phyloP scores from a whole-genome alignment of 2,113 vertebrate species.

The Datnioides undecimradiatus region DNA sequence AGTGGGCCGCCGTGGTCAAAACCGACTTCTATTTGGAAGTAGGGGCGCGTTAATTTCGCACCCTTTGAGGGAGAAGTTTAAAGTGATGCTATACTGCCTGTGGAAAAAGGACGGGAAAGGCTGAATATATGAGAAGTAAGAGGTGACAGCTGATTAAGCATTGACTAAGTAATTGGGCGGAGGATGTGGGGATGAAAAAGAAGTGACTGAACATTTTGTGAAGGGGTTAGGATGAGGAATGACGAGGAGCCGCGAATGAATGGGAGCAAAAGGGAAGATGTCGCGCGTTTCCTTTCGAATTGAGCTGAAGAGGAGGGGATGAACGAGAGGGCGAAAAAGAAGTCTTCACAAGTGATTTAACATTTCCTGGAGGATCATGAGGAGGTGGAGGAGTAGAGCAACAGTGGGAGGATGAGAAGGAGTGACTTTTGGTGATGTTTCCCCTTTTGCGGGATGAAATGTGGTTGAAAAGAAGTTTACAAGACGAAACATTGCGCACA shows the following conservation, averaged over 20 bases:
- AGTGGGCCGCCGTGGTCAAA: not conserved
- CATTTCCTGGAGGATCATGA: slow-evolving; percentile 51
- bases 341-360: slow-evolving; percentile 45
- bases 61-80: slow-evolving; percentile 1
- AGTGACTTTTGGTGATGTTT: slow-evolving; percentile 16
- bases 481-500: slow-evolving; percentile 14
- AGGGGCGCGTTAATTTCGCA: slow-evolving; percentile 24
- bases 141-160: slow-evolving; percentile 64
- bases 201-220: slow-evolving; percentile 60
- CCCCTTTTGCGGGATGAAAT: slow-evolving; percentile 8
- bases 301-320: slow-evolving; percentile 45
- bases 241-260: slow-evolving; percentile 48
- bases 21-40: slow-evolving; percentile 8
- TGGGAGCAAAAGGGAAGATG: slow-evolving; percentile 55
- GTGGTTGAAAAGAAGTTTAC: slow-evolving; percentile 15
- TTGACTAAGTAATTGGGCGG: slow-evolving; percentile 56
- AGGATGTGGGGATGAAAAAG: slow-evolving; percentile 55
- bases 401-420: slow-evolving; percentile 17
- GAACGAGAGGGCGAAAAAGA: slow-evolving; percentile 28
- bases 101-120: slow-evolving; percentile 28
- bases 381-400: slow-evolving; percentile 34
- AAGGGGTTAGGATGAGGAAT: slow-evolving; percentile 52
- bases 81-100: slow-evolving; percentile 29
- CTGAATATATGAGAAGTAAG: slow-evolving; percentile 44
- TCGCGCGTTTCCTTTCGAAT: slow-evolving; percentile 43